A percentile compares a stretch with the other conserved stretches of the same genome.
phyloP scores from a whole-genome alignment of 2,888 invertebrate species.

The Gibbula magus region DNA sequence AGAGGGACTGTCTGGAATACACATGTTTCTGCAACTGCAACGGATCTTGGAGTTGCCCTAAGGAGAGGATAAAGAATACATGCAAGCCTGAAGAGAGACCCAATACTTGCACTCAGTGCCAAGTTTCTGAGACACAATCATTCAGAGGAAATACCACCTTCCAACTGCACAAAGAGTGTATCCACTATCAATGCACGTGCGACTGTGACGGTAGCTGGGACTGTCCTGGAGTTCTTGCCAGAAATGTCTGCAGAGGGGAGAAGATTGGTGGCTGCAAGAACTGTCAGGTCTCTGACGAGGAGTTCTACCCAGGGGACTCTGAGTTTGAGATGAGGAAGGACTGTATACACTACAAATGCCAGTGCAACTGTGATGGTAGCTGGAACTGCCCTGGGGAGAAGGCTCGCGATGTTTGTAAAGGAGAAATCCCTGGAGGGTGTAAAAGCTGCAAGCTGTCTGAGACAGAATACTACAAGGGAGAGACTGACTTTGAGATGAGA shows the following conservation, averaged over 20 bases:
- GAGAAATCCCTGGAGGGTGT: conserved; percentile 41
- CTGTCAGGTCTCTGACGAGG: conserved; percentile 24
- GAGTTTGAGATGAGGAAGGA: conserved; percentile 48
- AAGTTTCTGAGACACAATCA: conserved; percentile 34
- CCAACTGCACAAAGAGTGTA: conserved; percentile 55
- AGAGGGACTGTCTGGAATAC: conserved; percentile 53
- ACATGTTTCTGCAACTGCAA: conserved; percentile 62
- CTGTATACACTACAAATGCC: conserved; percentile 54
- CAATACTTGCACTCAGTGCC: conserved; percentile 31
- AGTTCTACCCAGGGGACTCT: conserved; percentile 39
- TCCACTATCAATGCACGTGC: conserved; percentile 60
- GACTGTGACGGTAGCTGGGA: conserved; percentile 66
- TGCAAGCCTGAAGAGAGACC: conserved; percentile 34
- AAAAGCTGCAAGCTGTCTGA: conserved; percentile 44
- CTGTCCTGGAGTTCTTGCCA: conserved; percentile 58
- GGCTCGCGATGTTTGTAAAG: conserved; percentile 50
- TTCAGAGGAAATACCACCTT: conserved; percentile 56
- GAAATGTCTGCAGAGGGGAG: conserved; percentile 46
- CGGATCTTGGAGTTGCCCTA: conserved; percentile 62
- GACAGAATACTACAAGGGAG: conserved; percentile 39
- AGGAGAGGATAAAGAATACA: conserved; percentile 41
- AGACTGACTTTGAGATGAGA: conserved; percentile 39
- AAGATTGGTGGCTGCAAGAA: conserved; percentile 26
- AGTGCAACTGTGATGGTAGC: conserved; percentile 61
- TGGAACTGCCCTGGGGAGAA: conserved; percentile 62